These are phyloP conservation scores for Drosophila triauraria DNA, from an alignment of 1,140 invertebrate genomes.

Conservation along the genomic window DNA sequence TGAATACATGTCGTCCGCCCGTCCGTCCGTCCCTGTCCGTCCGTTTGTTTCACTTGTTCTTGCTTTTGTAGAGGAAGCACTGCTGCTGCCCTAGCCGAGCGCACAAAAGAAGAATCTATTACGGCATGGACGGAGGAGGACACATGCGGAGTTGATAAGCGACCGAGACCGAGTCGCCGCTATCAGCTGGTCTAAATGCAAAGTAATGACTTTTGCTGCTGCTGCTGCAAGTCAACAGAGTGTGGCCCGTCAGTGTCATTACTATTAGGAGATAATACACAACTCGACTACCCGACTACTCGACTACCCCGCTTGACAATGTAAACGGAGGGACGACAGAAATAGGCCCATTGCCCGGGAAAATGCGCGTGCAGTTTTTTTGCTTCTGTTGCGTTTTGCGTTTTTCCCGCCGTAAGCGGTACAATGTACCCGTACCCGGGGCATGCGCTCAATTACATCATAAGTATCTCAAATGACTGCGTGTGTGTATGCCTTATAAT, in stretches of 20 bases:
- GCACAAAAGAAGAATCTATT: slow-evolving; percentile 77
- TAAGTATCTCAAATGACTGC: slow-evolving; percentile 50
- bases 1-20: slow-evolving; percentile 66
- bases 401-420: slow-evolving; percentile 67
- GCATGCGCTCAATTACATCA: slow-evolving; percentile 76
- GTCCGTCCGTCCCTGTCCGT: slow-evolving; percentile 24
- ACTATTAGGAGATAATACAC: slow-evolving; percentile 69
- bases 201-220: slow-evolving; percentile 61
- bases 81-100: slow-evolving; percentile 26
- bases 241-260: slow-evolving; percentile 67
- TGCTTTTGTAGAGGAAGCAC: slow-evolving; percentile 39
- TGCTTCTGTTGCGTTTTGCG: slow-evolving; percentile 12
- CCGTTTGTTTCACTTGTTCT: slow-evolving; percentile 19
- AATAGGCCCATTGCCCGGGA: slow-evolving; percentile 74
- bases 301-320: slow-evolving; percentile 32
- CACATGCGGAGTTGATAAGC: slow-evolving; percentile 50
- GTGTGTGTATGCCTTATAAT: slow-evolving; percentile 33
- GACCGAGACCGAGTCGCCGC: slow-evolving; percentile 24
- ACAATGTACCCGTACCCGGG: slow-evolving; percentile 48
- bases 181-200: slow-evolving; percentile 79
- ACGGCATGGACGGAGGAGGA: slow-evolving; percentile 39
- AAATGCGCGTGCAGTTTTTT: slow-evolving; percentile 71
- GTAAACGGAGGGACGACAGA: slow-evolving; percentile 46
- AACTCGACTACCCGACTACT: slow-evolving; percentile 13
- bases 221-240: slow-evolving; percentile 57